Base-by-base conservation (phyloP, 2,888 invertebrate species). In the Watsonalla binaria region DNA sequence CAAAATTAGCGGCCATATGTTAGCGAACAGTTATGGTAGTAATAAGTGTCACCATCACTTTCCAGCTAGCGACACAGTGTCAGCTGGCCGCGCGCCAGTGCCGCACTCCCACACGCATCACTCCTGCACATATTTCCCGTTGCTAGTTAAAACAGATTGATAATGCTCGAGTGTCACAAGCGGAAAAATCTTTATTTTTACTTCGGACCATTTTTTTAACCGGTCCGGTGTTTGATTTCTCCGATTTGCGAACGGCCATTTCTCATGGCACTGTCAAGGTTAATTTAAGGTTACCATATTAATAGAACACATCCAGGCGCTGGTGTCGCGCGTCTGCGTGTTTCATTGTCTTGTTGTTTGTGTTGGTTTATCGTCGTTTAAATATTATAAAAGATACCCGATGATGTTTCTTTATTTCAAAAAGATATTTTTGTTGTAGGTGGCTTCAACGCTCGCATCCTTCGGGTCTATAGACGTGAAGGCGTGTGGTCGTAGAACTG, bases 381-480 rank as follows among this genome's bases (percentile, higher is more conserved):
- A 37, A 6, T 37, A 37, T 7, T 8, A 37, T 7, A 37, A 37
- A 9, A 2, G 11, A 42, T 11, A 42, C 11, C 11, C 1, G 2
- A 4, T 4, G 4, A 37, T 8, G 37, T 5, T 2, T 37, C 6
- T 5, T 8, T 37, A 6, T 37, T 8, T 37, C 9, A 5, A 8
- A 37, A 6, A 37, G 5, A 5, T 37, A 11, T 54, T 60, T 62
- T 63, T 62, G 57, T 64, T 56, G 34, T 73, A 94, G 94, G 78
- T 94, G 60, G 86, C 91, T 46, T 80, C 90, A 42, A 76, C 91
- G 55, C 87, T 95, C 52, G 92, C 93, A 9, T 74, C 79, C 11
- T 93, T 88, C 76, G 95, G 95, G 0, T 88, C 90, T 45, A 89
- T 94, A 35, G 95, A 95, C 78, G 84, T 95, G 9, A 92, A 92